Base-by-base conservation (phyloP, 2,888 invertebrate genomes). In the Stomorhina lunata region DNA sequence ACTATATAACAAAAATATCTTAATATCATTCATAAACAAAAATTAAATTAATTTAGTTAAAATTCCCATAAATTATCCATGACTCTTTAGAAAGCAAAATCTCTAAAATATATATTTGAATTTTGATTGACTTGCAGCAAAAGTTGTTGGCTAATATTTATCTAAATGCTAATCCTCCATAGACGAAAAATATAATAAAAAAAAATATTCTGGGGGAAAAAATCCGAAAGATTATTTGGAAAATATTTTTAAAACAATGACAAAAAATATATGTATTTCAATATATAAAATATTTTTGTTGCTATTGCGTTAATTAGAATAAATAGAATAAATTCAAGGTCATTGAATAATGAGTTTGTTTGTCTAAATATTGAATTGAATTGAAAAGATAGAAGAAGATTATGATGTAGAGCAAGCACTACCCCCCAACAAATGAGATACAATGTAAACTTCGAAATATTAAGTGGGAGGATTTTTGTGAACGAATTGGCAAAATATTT, bases 41-140 rank as follows among this genome's bases (percentile, higher is more conserved):
- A 25, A 48, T 45, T 2, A 10, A 48, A 48, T 22, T 0, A 45
- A 10, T 22, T 48, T 48, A 4, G 22, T 48, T 48, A 48, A 25
- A 25, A 48, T 40, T 20, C 29, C 10, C 27, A 50, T 34, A 66
- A 17, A 66, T 66, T 10, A n/a, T n/a, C n/a, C n/a, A 48, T 66
- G 57, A 50, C 7, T 34, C 34, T 50, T 34, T 34, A 50, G 34
- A 66, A 66, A n/a, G n/a, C n/a, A 50, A 66, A 25, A 66, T 50
- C 45, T 50, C 17, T 29, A n/a, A 45, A 65, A 48, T 20, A 9
- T n/a, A 43, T 22, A 15, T 10, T 32, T 20, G 29, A 22, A 20
- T 10, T 50, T 66, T 63, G 65, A 66, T 66, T 66, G 65, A 66
- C 50, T 50, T 66, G 34, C 17, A 15, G 32, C 12, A 45, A 7